Evolutionary conservation across 1,140 invertebrate genomes (phyloP).

Genomic region (Marisa cornuarietis): DNA sequence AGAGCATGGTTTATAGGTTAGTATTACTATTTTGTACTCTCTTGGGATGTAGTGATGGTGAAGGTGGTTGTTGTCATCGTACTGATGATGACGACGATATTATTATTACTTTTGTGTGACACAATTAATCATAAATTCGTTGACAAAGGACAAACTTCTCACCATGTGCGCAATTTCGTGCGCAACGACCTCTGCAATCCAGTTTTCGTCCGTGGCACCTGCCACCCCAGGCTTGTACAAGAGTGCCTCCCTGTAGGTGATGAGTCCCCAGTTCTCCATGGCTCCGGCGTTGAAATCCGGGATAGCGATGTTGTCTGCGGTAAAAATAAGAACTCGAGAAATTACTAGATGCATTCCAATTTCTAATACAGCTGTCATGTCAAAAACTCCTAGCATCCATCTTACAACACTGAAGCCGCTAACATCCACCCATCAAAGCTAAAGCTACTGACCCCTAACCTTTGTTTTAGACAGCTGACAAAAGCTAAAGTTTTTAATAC

Average conservation of each 20-base stretch:
- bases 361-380: too few relatives aligned
- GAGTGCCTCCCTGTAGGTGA: conserved; percentile 84
- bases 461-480: background rate
- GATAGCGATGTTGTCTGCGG: conserved; percentile 88
- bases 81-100: background rate
- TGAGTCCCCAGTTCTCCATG: conserved; percentile 96
- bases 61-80: background rate
- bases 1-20: background rate
- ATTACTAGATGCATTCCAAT: too few relatives aligned
- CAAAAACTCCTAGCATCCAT: too few relatives aligned
- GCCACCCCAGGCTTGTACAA: conserved; percentile 72
- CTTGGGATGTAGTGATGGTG: conserved; percentile 4
- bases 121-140: too few relatives aligned
- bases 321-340: background rate
- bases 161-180: conserved; percentile 84
- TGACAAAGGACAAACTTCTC: too few relatives aligned
- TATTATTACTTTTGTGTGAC: too few relatives aligned
- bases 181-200: conserved; percentile 78
- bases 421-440: background rate
- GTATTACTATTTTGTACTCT: too few relatives aligned
- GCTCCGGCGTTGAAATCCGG: conserved; percentile 95
- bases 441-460: background rate
- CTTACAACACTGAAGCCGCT: too few relatives aligned
- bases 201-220: conserved; percentile 64
- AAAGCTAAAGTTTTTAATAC: background rate